Evolutionary conservation across 2,113 vertebrate genomes (phyloP).

Genomic region (Noctilio leporinus): DNA sequence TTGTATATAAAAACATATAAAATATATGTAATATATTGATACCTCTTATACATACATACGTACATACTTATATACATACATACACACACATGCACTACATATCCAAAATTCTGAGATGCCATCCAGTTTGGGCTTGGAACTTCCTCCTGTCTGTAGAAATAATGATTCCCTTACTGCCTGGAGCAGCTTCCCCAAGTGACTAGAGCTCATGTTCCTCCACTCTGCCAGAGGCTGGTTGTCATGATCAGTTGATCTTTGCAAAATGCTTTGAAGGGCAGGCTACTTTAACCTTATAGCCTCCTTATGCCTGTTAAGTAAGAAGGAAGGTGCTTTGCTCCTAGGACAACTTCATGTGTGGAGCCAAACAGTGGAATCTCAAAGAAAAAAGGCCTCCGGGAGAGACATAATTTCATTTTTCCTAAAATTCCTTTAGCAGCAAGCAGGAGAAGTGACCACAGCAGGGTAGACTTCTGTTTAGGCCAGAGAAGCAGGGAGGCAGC

Average conservation of each 20-base stretch:
- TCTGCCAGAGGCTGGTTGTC: not conserved
- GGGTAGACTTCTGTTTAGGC: slow-evolving; percentile 57
- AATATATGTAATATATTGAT: not conserved
- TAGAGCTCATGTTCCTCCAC: not conserved
- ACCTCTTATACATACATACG: not conserved
- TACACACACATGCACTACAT: no score
- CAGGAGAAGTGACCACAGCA: slow-evolving; percentile 29
- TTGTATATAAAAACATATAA: not conserved
- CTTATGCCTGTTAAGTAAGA: not conserved
- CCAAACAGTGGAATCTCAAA: not conserved
- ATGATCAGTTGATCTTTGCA: slow-evolving; percentile 29
- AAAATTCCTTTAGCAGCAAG: slow-evolving; percentile 5
- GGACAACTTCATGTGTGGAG: not conserved
- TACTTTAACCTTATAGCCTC: not conserved
- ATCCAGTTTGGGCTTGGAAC: not conserved
- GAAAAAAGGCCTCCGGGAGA: not conserved
- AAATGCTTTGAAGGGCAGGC: not conserved
- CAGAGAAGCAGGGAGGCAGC: slow-evolving; percentile 34
- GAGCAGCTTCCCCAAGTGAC: not conserved
- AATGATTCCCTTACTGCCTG: not conserved
- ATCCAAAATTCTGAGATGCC: not conserved
- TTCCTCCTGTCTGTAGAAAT: not conserved
- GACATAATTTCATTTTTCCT: no score
- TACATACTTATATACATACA: not conserved
- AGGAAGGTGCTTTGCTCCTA: fast-evolving